Base-by-base conservation (phyloP, 2,888 invertebrate genomes). In the Xestia sexstrigata region DNA sequence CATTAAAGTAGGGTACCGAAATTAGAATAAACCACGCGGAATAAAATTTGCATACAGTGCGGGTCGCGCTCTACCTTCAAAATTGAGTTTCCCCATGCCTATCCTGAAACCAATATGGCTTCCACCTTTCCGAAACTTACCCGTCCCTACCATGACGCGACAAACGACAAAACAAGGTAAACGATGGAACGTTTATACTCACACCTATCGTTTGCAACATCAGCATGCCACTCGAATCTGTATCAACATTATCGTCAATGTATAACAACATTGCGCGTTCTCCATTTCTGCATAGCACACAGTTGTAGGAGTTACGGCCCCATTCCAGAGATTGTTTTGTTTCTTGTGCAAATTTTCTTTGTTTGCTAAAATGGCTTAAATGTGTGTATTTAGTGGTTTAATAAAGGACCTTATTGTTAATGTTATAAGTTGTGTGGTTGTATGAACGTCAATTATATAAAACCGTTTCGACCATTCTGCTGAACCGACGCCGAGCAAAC, bases 71-170 rank as follows among this genome's bases (percentile, higher is more conserved):
- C 83, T 87, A 81, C 88, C 87, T 86, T 77, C 89, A 83, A 91
- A 93, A 93, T 93, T 92, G 93, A 90, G 92, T 92, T 91, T 91
- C 84, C 84, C 84, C 89, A 83, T 90, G 87, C 90, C 88, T 88
- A 85, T 84, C 79, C 87, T 81, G 81, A 91, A 93, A 92, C 92
- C 92, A 93, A 92, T 93, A 93, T 93, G 92, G 91, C 88, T 81
- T 82, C 79, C 70, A 82, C 84, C 77, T 77, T 78, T 69, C 55
- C 62, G 49, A 75, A 82, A 79, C 74, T 73, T 71, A 75, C 9
- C 55, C 75, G n/a, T 68, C 69, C n/a, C 17, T 78, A 79, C 78
- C 49, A 77, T 65, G 77, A 62, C 39, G 49, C 70, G 74, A 62
- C 35, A 74, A 74, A 66, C 63, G 70, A 62, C 62, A n/a, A 39